A percentile compares a stretch with the other conserved stretches of the same genome.
phyloP scores from a whole-genome alignment of 2,113 vertebrate genomes.

The Carlito syrichta region DNA sequence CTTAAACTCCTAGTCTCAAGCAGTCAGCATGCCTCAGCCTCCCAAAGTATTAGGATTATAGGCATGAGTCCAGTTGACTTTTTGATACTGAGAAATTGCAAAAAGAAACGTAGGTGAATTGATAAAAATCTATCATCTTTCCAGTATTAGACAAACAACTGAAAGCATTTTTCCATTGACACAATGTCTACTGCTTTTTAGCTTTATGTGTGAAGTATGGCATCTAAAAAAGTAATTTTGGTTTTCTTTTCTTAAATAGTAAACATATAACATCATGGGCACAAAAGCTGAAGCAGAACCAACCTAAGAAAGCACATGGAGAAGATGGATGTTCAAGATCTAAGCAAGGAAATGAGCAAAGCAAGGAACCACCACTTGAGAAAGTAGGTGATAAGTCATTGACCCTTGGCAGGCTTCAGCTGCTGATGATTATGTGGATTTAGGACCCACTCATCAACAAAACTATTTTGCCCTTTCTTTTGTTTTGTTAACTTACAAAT shows the following conservation, averaged over 20 bases:
- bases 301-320: constrained; percentile 79
- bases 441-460: background rate
- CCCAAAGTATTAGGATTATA: no score
- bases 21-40: no score
- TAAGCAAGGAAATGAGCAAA: constrained; percentile 61
- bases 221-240: background rate
- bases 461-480: background rate
- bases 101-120: background rate
- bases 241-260: constrained; percentile 68
- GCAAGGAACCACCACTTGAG: constrained; percentile 26
- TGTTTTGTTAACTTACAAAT: background rate
- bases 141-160: background rate
- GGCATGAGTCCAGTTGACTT: no score
- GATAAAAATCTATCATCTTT: background rate
- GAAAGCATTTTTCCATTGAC: background rate
- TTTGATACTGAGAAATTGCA: background rate
- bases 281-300: constrained; percentile 88
- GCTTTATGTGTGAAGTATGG: background rate
- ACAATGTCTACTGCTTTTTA: background rate
- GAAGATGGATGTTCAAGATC: constrained; percentile 63
- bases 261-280: constrained; percentile 94
- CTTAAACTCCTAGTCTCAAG: background rate
- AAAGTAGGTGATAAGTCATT: constrained; percentile 69
- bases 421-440: background rate
- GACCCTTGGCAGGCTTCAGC: background rate